These are phyloP conservation scores for Nebria ingens DNA, from an alignment of 1,140 invertebrate species.

Conservation along the genomic window DNA sequence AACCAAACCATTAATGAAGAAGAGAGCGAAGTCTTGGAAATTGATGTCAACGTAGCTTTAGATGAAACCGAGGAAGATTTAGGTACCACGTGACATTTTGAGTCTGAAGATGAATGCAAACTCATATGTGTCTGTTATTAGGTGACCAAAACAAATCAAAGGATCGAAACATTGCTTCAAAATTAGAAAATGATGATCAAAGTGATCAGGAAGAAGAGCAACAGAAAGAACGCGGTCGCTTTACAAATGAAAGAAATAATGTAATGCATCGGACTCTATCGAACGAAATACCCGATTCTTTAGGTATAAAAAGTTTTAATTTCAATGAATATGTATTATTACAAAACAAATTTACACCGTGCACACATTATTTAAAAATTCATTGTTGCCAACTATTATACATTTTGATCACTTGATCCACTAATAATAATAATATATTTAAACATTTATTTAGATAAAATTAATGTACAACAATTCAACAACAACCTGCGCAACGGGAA, in stretches of 20 bases:
- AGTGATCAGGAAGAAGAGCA: background rate
- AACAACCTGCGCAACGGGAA: background rate
- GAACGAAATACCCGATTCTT: background rate
- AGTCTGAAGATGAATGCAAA: too few species aligned
- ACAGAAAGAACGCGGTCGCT: background rate
- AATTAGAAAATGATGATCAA: background rate
- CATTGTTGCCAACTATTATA: too few species aligned
- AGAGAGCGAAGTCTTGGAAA: background rate
- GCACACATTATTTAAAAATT: too few species aligned
- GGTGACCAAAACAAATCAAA: too few species aligned
- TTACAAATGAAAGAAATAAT: background rate
- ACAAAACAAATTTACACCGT: too few species aligned
- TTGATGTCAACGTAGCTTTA: background rate
- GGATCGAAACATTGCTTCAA: too few species aligned
- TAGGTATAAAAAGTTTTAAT: too few species aligned
- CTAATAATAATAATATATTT: background rate
- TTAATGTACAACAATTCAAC: background rate
- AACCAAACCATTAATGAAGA: background rate
- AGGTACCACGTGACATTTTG: too few species aligned
- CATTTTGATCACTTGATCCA: too few species aligned
- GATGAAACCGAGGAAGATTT: background rate
- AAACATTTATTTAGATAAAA: slow-evolving; percentile 1
- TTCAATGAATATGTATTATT: too few species aligned
- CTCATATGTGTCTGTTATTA: too few species aligned
- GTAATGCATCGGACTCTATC: background rate